Evolutionary conservation across 2,113 vertebrate genomes (phyloP).

Genomic region (Forbesichthys agassizii): DNA sequence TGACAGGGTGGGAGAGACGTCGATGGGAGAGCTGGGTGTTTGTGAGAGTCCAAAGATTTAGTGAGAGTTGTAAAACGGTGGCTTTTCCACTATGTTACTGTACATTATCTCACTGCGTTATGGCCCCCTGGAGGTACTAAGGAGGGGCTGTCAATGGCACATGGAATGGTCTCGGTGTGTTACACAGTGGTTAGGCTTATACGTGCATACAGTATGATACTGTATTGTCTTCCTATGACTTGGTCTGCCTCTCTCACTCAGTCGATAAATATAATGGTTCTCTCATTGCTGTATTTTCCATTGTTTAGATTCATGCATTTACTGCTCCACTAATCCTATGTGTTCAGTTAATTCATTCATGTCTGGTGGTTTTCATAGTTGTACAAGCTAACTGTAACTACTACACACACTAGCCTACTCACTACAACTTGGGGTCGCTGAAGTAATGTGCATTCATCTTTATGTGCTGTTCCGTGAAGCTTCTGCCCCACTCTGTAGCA

Average conservation of each 20-base stretch:
- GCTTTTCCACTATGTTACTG: constrained; percentile 1
- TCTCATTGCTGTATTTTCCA: neutral
- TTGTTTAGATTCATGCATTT: neutral
- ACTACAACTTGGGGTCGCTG: no score
- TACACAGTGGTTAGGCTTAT: no score
- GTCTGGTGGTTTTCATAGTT: neutral
- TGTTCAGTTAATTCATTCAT: constrained; percentile 17
- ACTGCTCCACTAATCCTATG: neutral
- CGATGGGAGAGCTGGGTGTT: constrained; percentile 20
- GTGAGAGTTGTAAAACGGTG: constrained; percentile 18
- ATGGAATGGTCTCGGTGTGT: no score
- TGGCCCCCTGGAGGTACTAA: no score
- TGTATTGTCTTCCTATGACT: neutral
- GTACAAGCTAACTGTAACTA: neutral
- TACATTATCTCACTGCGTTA: neutral
- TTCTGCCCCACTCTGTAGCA: constrained; percentile 14
- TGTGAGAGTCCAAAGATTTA: constrained; percentile 22
- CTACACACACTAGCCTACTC: no score
- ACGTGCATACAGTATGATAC: neutral
- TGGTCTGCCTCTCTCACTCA: neutral
- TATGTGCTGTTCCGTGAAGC: no score
- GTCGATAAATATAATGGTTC: neutral
- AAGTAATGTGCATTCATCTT: no score
- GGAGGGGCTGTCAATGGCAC: no score
- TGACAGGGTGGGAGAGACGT: constrained; percentile 30